A percentile compares a stretch with the other conserved stretches of the same genome.
phyloP scores from a whole-genome alignment of 2,113 vertebrate genomes.

The Psephotus haematonotus region DNA sequence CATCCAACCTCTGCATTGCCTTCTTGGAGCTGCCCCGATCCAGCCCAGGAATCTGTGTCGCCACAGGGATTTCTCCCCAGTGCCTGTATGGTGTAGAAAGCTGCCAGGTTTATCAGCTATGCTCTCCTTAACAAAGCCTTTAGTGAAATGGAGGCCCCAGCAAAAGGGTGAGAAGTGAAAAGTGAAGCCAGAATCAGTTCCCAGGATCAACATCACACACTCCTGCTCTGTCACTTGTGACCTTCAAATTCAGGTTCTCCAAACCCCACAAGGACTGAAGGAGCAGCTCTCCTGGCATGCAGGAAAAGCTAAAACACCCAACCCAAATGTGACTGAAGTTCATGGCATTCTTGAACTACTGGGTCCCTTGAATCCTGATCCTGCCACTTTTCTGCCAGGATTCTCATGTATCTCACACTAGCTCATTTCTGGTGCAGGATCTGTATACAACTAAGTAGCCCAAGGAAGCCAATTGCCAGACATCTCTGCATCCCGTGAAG shows the following conservation, averaged over 20 bases:
- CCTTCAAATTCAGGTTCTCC: not conserved
- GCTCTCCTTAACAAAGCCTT: not conserved
- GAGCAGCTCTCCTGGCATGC: not conserved
- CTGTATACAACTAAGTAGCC: not conserved
- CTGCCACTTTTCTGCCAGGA: not conserved
- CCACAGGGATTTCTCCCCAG: not conserved
- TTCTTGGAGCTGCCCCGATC: not conserved
- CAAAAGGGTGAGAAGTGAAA: not conserved
- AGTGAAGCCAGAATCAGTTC: accelerated
- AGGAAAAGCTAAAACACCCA: not conserved
- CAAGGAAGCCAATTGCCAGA: not conserved
- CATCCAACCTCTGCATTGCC: not conserved
- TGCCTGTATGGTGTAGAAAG: not conserved
- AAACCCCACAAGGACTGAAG: not conserved
- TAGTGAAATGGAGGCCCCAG: not conserved
- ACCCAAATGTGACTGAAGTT: not conserved
- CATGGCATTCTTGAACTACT: not conserved
- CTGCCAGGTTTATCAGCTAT: not conserved
- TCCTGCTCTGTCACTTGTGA: not conserved
- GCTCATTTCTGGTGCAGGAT: not conserved
- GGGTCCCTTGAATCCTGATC: not conserved
- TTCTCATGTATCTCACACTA: not conserved
- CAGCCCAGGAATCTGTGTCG: not conserved
- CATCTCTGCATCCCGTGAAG: not conserved
- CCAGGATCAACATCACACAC: not conserved